Conservation (phyloP, 2,797 vertebrate species). For the Lycodopsis pacificus region DNA sequence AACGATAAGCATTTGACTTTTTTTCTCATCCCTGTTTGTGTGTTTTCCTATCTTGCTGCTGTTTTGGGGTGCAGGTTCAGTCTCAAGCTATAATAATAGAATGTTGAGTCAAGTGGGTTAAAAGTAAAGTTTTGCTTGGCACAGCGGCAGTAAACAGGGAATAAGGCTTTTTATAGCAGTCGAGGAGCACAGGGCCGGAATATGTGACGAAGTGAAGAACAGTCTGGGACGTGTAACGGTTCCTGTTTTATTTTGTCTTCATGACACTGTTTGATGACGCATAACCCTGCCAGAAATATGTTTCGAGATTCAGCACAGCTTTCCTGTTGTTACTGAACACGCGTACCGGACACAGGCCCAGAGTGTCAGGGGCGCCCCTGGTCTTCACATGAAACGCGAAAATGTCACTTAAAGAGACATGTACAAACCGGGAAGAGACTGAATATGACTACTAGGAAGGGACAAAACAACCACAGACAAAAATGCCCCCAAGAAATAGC, state of each 20-base stretch:
- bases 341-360: background rate
- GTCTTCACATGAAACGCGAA: too few relatives aligned
- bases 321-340: background rate
- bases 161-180: conserved; percentile 24
- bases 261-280: conserved; percentile 42
- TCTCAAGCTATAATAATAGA: conserved; percentile 41
- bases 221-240: conserved; percentile 33
- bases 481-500: background rate
- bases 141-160: conserved; percentile 22
- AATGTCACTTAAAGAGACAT: too few relatives aligned
- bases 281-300: conserved; percentile 35
- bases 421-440: too few relatives aligned
- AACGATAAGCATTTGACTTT: conserved; percentile 48
- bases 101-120: conserved; percentile 51
- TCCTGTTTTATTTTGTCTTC: conserved; percentile 42
- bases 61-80: conserved; percentile 36
- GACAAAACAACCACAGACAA: background rate
- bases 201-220: conserved; percentile 48
- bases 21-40: conserved; percentile 6
- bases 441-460: background rate
- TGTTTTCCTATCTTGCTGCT: conserved; percentile 32
- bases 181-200: conserved; percentile 11
- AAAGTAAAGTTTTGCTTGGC: conserved; percentile 36
- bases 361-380: too few relatives aligned
- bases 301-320: conserved; percentile 27